Percentiles rank a stretch among this genome's conserved stretches.
Conservation (phyloP, 1,140 invertebrate species). For the Idris sp. region DNA sequence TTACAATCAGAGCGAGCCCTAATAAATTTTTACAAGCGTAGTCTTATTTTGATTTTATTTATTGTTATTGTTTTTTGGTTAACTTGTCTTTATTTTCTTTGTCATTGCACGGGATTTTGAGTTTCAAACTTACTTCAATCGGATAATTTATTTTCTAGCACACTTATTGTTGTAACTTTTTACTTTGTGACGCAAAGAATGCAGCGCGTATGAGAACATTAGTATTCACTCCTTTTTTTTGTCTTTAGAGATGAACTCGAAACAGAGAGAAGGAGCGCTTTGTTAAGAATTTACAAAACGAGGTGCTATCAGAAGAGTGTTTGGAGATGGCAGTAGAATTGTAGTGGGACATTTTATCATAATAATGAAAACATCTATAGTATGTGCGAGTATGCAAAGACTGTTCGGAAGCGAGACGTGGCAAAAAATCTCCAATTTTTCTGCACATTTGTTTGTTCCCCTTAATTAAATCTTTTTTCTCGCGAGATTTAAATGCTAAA, state of each 20-base stretch:
- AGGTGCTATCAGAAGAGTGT: conserved; percentile 23
- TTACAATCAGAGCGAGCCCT: too few relatives aligned
- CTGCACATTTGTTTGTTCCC: conserved; percentile 16
- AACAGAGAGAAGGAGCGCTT: conserved; percentile 28
- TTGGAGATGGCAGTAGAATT: conserved; percentile 30
- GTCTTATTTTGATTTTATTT: too few relatives aligned
- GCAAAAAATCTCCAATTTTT: conserved; percentile 22
- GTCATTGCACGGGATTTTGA: too few relatives aligned
- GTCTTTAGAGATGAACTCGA: conserved; percentile 16
- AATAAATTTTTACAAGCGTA: too few relatives aligned
- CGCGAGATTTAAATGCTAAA: neutral
- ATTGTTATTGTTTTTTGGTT: too few relatives aligned
- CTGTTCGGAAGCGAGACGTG: conserved; percentile 10
- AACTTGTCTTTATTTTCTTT: too few relatives aligned
- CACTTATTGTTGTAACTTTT: conserved; percentile 19
- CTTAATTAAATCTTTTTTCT: conserved; percentile 36
- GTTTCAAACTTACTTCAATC: too few relatives aligned
- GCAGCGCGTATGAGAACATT: conserved; percentile 9
- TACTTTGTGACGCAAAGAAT: conserved; percentile 1
- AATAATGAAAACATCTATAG: conserved; percentile 38
- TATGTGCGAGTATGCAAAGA: too few relatives aligned
- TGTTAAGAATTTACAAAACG: conserved; percentile 24
- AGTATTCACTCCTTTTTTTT: conserved; percentile 17
- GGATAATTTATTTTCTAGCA: conserved; percentile 16
- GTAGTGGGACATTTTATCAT: conserved; percentile 46